Base-by-base conservation (phyloP, 2,888 invertebrate genomes). In the Lithophane socia region DNA sequence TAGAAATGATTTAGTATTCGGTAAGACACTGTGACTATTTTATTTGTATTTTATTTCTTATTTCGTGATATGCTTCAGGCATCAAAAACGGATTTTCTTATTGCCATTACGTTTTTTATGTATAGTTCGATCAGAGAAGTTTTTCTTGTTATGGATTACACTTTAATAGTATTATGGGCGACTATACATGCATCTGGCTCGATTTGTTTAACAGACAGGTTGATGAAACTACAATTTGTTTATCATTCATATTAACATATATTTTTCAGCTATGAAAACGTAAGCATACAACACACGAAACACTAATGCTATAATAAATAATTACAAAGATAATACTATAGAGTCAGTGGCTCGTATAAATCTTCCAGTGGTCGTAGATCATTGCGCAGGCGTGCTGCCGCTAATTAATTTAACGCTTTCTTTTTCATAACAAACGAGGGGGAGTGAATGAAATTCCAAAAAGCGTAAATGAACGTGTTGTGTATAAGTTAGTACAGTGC, bases 381-480 rank as follows among this genome's bases (percentile, higher is more conserved):
- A 94, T 94, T 91, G 91, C 87, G 88, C 87, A 90, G 90, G 91
- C 92, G 93, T 93, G 93, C 37, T 93, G 92, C 89, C 90, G 92
- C 92, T 95, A 95, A 96, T 95, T 95, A 95, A 95, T 94, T 94
- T 94, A 91, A 92, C 93, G 91, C 93, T 93, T 94, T 93, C 93
- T 94, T 95, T 94, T 92, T 92, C 90, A 92, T 92, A 91, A 90
- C 90, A 91, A 92, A 92, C 90, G 88, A 92, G 92, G 92, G 93
- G 92, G 93, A 93, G 91, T 93, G 94, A 94, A 95, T 95, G 95
- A 94, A 93, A 95, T 95, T 94, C 94, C 94, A 93, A 95, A 95
- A 94, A 94, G 94, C 91, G 92, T 93, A 94, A 94, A 93, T 92
- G 91, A 92, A 94, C 92, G 92, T 92, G 93, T 93, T 92, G 92